Conservation (phyloP, 2,888 invertebrate species). For the Glaucopsyche alexis region DNA sequence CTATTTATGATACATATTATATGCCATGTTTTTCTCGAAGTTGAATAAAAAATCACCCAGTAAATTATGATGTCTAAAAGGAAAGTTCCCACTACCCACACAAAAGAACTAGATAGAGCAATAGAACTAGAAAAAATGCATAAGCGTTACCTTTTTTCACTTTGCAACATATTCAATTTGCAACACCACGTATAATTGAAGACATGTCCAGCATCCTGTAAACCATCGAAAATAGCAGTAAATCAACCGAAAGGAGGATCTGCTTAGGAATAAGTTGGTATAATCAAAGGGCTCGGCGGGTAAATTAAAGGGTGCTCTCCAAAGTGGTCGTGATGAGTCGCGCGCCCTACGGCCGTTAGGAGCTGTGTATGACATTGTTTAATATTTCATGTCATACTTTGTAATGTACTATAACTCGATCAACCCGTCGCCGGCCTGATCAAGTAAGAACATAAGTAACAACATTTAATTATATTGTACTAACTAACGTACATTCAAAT, state of each 20-base stretch:
- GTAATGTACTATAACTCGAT: not conserved
- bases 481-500: no score
- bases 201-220: slow-evolving; percentile 33
- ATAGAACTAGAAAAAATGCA: not conserved
- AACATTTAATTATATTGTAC: no score
- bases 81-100: no score
- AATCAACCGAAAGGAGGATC: slow-evolving; percentile 42
- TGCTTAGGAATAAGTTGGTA: slow-evolving; percentile 37
- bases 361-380: slow-evolving; percentile 27
- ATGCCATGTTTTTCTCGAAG: no score
- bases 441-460: no score
- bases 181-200: slow-evolving; percentile 5
- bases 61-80: no score
- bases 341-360: slow-evolving; percentile 28
- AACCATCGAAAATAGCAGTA: slow-evolving; percentile 39
- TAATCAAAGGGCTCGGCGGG: slow-evolving; percentile 38
- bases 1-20: no score
- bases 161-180: not conserved
- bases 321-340: slow-evolving; percentile 22
- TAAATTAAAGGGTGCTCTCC: slow-evolving; percentile 39
- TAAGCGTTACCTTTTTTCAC: not conserved
- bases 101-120: no score
- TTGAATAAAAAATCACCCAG: no score
- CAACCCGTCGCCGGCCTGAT: not conserved
- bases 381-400: not conserved